Evolutionary conservation across 2,113 vertebrate species (phyloP).

Genomic region (Tupaia chinensis): DNA sequence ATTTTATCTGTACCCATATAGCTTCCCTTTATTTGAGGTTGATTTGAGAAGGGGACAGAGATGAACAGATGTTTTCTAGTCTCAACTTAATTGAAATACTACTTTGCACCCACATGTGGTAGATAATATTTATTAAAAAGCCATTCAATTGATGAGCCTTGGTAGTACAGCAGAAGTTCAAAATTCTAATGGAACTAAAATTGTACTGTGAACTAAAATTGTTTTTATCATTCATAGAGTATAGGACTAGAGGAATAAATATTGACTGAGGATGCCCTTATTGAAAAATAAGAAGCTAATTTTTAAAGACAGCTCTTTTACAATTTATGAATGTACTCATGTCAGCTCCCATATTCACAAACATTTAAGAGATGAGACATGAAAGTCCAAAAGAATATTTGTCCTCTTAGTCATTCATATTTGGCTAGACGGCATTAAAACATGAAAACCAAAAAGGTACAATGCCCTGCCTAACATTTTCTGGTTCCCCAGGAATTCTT

Average conservation of each 20-base stretch:
- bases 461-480: not conserved
- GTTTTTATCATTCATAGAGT: not conserved
- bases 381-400: not conserved
- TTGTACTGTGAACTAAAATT: not conserved
- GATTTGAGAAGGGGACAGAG: not conserved
- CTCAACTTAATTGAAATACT: not conserved
- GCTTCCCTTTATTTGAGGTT: not conserved
- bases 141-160: not conserved
- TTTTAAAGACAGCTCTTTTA: conserved; percentile 20
- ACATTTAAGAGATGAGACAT: not conserved
- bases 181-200: conserved; percentile 19
- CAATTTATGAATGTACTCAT: not conserved
- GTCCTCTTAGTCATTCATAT: not conserved
- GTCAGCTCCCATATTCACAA: not conserved
- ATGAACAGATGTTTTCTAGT: not conserved
- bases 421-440: not conserved
- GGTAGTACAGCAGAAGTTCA: not conserved
- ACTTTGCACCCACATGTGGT: not conserved
- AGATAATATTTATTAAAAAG: conserved; percentile 51
- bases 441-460: not conserved
- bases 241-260: not conserved
- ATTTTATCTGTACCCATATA: not conserved
- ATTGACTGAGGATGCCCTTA: not conserved
- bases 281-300: not conserved
- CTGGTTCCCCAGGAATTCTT: not conserved